Evolutionary conservation across 2,797 vertebrate genomes (phyloP), one percentile per base, ranked within the genome.

Genomic region (Protosalanx chinensis): DNA sequence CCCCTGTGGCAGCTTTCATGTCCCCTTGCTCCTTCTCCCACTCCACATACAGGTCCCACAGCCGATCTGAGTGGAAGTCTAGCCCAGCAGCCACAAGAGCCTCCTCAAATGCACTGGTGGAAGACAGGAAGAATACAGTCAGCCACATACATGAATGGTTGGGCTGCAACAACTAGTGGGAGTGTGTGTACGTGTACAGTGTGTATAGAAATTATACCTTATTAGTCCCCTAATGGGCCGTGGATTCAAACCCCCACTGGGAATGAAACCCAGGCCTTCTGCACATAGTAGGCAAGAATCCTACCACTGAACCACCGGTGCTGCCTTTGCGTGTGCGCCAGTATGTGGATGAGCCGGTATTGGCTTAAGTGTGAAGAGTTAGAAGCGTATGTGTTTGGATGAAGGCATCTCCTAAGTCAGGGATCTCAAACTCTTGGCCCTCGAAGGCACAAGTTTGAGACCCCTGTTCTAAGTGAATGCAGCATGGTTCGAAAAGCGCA

Each of bases 11-110:
- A 0, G 89, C 91, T 20, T 67, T 91, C 49, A 91, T 85, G 63
- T 94, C 89, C 0, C 91, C 93, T 70, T 93, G 93, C 68, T 93
- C 92, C 66, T 91, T 92, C 79, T 95, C 94, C 94, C 95, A 95
- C 53, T 94, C 93, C 3, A 92, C 83, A 10, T 94, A 95, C 1
- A 95, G 86, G 69, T 95, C 94, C 95, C 95, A 96, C 0, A 96
- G 88, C 0, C 93, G 90, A 76, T 96, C 95, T 0, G 95, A 96
- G 61, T 93, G 93, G 86, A 95, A 96, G 75, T 96, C 95, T 84
- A 93, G 80, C 5, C 95, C 95, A 0, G 93, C 92, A 0, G 93
- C 91, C 0, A 64, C 76, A 46, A 95, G 78, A 0, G 94, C 93
- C 0, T 94, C 89, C 83, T 94, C 93, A 72, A 95, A 95, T 0